Conservation (phyloP, 2,888 invertebrate species). For the Frankliniella intonsa region DNA sequence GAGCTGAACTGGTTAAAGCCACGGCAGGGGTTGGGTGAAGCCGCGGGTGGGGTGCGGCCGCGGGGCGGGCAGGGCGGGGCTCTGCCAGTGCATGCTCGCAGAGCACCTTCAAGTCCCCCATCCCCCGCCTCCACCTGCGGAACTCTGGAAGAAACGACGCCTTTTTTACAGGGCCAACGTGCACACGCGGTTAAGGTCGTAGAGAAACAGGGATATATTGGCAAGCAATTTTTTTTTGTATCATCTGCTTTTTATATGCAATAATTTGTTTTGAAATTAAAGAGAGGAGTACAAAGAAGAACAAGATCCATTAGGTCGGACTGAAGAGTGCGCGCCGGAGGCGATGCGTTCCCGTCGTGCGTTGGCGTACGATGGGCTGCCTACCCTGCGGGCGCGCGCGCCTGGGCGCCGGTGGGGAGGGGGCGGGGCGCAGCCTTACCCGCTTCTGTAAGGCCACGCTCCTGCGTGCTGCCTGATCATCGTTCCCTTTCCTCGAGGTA, state of each 20-base stretch:
- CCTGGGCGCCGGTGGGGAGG: background rate
- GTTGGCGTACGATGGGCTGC: background rate
- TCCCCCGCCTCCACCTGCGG: no score
- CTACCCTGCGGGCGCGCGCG: constrained; percentile 12
- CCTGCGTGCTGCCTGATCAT: no score
- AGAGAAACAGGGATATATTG: no score
- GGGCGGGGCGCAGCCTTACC: background rate
- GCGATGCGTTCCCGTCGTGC: constrained; percentile 1
- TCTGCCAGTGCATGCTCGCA: background rate
- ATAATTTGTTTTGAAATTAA: no score
- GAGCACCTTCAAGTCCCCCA: no score
- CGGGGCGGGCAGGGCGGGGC: background rate
- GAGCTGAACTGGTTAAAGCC: constrained; percentile 16
- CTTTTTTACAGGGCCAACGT: no score
- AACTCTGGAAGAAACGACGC: no score
- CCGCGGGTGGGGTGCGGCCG: background rate
- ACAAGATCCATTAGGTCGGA: background rate
- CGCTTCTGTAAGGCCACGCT: background rate
- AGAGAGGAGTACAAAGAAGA: no score
- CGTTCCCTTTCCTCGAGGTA: no score
- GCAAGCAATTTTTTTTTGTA: no score
- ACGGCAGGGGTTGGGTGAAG: background rate
- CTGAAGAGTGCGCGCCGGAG: background rate
- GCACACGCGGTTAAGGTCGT: no score
- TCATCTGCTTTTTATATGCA: no score